phyloP scores from a whole-genome alignment of 2,113 vertebrate genomes.

The Malaclemys terrapin region DNA sequence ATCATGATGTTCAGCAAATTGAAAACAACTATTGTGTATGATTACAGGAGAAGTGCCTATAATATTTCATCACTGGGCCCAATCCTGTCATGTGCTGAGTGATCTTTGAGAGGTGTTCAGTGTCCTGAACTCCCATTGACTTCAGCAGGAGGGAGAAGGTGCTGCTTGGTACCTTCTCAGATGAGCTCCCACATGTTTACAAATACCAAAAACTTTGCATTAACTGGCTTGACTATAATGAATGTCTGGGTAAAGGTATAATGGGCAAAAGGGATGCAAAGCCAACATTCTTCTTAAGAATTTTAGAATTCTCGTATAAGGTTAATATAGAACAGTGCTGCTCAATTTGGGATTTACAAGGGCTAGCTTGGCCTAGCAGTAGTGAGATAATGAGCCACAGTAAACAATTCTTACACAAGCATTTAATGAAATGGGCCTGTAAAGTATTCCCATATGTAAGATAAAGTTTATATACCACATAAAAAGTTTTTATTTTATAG shows the following conservation, averaged over 20 bases:
- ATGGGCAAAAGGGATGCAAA: neutral
- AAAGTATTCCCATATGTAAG: neutral
- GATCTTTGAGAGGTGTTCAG: neutral
- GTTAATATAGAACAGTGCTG: neutral
- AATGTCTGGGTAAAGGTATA: neutral
- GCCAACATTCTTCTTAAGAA: neutral
- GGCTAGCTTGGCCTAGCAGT: neutral
- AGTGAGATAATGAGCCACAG: neutral
- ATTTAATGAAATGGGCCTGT: neutral
- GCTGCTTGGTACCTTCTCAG: neutral
- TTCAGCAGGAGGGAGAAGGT: neutral
- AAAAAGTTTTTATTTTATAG: neutral
- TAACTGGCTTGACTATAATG: neutral
- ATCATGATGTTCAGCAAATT: neutral
- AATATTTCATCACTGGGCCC: neutral
- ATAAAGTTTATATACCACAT: neutral
- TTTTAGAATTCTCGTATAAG: neutral
- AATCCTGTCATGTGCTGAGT: neutral
- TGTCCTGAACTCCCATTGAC: neutral
- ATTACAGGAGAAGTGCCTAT: neutral
- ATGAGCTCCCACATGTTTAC: neutral
- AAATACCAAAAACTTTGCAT: neutral
- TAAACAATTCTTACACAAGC: neutral
- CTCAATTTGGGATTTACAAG: neutral
- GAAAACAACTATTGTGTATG: neutral